Conservation (phyloP, 2,797 vertebrate genomes). For the Ciconia nigra region DNA sequence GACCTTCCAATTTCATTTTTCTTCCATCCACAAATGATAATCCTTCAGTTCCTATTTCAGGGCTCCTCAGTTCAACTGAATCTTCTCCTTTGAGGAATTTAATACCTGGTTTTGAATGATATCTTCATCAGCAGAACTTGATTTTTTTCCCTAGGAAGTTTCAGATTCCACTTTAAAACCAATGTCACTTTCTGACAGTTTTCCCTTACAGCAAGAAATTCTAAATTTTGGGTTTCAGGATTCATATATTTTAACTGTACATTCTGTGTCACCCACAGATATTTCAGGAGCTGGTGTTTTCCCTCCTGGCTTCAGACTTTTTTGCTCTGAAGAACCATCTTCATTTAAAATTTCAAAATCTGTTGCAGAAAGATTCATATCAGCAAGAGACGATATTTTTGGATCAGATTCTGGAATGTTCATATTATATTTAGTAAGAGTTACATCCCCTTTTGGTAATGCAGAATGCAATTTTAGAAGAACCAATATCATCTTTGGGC, state of each 20-base stretch:
- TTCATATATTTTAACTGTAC: conserved; percentile 47
- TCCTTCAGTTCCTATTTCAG: background rate
- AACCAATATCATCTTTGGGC: background rate
- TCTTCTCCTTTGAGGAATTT: background rate
- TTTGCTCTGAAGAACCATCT: background rate
- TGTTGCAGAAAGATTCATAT: background rate
- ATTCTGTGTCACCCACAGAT: background rate
- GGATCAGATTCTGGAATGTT: background rate
- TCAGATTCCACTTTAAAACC: background rate
- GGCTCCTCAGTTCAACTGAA: background rate
- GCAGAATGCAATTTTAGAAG: background rate
- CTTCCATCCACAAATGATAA: background rate
- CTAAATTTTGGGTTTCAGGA: conserved; percentile 59
- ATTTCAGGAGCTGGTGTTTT: background rate
- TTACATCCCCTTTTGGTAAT: background rate
- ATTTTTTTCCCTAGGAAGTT: background rate
- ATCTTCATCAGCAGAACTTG: background rate
- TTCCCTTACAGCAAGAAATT: background rate
- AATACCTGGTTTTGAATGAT: background rate
- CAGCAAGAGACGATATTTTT: background rate
- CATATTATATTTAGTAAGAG: background rate
- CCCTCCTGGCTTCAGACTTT: background rate
- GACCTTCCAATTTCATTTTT: background rate
- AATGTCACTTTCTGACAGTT: background rate
- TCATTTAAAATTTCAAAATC: background rate